Percentiles rank a stretch among this genome's conserved stretches.
Conservation (phyloP, 2,888 invertebrate species). For the Strigamia transsilvanica region DNA sequence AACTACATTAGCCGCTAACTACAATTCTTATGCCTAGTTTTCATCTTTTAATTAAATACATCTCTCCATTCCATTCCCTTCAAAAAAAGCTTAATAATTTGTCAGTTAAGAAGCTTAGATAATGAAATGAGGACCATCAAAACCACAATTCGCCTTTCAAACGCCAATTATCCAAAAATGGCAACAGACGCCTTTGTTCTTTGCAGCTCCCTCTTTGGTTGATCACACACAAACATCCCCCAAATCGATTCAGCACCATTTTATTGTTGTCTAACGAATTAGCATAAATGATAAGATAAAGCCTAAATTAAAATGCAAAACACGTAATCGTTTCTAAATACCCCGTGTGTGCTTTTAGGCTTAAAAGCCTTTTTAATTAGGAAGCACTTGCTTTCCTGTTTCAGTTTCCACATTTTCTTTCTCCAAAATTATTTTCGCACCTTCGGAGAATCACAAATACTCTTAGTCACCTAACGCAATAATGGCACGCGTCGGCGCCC, state of each 20-base stretch:
- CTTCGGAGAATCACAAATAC: constrained; percentile 2
- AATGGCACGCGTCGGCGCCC: background rate
- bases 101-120: background rate
- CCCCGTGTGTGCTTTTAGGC: constrained; percentile 20
- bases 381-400: background rate
- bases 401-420: background rate
- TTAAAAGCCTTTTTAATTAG: constrained; percentile 26
- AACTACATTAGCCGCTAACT: no score
- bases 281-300: constrained; percentile 26
- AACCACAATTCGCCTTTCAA: background rate
- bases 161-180: background rate
- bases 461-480: background rate
- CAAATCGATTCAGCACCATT: constrained; percentile 7
- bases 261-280: constrained; percentile 26
- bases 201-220: background rate
- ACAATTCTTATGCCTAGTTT: no score
- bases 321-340: constrained; percentile 26
- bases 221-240: background rate
- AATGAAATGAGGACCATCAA: background rate
- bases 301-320: constrained; percentile 26
- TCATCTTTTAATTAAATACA: no score
- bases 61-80: no score
- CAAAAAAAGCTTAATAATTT: no score
- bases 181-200: background rate
- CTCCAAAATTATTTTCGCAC: background rate